These are phyloP conservation scores for Gymnosoma rotundatum DNA, from an alignment of 2,888 invertebrate species.

Conservation along the genomic window DNA sequence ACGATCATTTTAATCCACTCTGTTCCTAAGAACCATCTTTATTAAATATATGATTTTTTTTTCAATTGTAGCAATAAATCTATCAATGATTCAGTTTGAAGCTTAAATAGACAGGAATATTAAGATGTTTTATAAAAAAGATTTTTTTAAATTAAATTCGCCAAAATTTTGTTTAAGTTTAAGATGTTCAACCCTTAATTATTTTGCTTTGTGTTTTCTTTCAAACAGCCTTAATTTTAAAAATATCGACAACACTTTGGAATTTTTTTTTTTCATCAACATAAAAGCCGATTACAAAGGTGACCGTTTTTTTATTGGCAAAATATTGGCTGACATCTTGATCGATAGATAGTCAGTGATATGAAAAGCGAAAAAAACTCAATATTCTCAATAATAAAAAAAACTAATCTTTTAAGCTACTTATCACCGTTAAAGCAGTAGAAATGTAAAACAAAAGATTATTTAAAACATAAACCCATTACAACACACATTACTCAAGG, in stretches of 20 bases:
- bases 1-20: no score
- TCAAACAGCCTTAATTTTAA: background rate
- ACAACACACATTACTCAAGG: constrained; percentile 20
- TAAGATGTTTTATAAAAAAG: no score
- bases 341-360: background rate
- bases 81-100: no score
- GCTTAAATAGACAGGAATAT: no score
- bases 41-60: no score
- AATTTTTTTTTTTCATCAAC: background rate
- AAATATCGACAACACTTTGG: background rate
- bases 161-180: no score
- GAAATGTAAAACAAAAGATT: constrained; percentile 15
- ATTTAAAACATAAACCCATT: background rate
- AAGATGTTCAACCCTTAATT: no score
- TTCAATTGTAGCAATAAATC: no score
- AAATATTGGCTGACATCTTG: constrained; percentile 43
- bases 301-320: constrained; percentile 32
- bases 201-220: no score
- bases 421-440: constrained; percentile 22
- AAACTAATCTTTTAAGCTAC: constrained; percentile 57
- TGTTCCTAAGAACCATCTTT: no score
- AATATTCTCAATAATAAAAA: background rate
- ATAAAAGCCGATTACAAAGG: constrained; percentile 24
- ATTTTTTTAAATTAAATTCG: no score
- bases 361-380: constrained; percentile 10